Evolutionary conservation across 92 coral and sea anemone genomes (phyloP).

Genomic region (Phymanthus crucifer): DNA sequence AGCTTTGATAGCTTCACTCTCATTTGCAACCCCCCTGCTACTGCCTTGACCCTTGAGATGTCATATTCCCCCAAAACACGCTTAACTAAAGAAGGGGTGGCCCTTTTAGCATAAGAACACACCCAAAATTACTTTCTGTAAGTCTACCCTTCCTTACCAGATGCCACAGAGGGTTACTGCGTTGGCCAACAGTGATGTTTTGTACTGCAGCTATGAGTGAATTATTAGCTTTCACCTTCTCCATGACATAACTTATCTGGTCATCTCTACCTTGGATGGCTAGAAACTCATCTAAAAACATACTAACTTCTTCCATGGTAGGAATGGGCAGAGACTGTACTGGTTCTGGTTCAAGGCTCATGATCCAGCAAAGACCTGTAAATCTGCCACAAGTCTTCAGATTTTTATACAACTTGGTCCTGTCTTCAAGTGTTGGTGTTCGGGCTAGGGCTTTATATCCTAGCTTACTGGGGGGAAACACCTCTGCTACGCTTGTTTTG

Average conservation of each 20-base stretch:
- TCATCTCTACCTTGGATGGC: no score
- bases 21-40: conserved; percentile 41
- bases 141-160: conserved; percentile 33
- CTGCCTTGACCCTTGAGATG: conserved; percentile 43
- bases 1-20: conserved; percentile 40
- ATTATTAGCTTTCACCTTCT: no score
- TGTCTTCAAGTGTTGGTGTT: background rate
- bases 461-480: background rate
- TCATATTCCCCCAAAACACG: conserved; percentile 40
- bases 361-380: no score
- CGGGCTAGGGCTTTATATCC: background rate
- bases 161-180: conserved; percentile 37
- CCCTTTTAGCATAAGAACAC: conserved; percentile 39
- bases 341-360: no score
- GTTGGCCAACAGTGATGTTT: conserved; percentile 25
- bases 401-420: background rate
- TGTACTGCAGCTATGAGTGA: no score
- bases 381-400: no score
- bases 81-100: conserved; percentile 34
- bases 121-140: conserved; percentile 50
- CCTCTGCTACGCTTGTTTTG: background rate
- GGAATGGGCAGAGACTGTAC: no score
- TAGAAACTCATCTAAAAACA: no score
- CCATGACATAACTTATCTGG: no score
- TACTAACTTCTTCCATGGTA: no score